Percentiles rank a stretch among this genome's conserved stretches.
Evolutionary conservation across 2,888 invertebrate genomes (phyloP).

Genomic region (Agrochola lota): DNA sequence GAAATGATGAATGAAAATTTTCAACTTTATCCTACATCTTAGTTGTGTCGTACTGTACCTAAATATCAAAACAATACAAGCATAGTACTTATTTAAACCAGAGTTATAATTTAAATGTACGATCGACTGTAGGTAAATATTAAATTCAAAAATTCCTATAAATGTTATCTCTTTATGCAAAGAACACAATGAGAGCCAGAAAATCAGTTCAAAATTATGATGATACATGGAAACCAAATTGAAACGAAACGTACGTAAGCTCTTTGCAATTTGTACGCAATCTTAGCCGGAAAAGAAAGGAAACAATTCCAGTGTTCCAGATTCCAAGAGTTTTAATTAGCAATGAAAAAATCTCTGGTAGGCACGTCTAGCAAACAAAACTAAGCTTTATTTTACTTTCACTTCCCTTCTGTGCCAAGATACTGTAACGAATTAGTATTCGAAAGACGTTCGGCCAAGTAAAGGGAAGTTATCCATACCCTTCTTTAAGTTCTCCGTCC

Average conservation of each 20-base stretch:
- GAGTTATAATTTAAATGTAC: not conserved
- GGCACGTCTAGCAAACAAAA: slow-evolving; percentile 68
- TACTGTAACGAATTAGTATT: slow-evolving; percentile 78
- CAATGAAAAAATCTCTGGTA: slow-evolving; percentile 72
- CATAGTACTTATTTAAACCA: not conserved
- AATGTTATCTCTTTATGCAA: not conserved
- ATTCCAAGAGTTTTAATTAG: slow-evolving; percentile 75
- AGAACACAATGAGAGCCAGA: not conserved
- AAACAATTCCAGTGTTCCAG: slow-evolving; percentile 68
- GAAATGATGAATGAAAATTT: too few relatives aligned
- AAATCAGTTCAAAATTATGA: slow-evolving; percentile 13
- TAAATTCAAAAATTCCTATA: not conserved
- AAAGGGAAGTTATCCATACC: slow-evolving; percentile 71
- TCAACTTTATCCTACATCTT: too few relatives aligned
- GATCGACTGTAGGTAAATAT: not conserved
- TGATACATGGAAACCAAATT: slow-evolving; percentile 26
- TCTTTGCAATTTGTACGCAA: slow-evolving; percentile 50
- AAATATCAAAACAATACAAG: not conserved
- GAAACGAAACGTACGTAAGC: slow-evolving; percentile 22
- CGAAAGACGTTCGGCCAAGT: slow-evolving; percentile 65
- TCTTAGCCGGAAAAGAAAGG: slow-evolving; percentile 41
- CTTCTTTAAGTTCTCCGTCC: slow-evolving; percentile 67
- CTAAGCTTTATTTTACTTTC: slow-evolving; percentile 71
- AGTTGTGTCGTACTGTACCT: not conserved
- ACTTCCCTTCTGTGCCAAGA: slow-evolving; percentile 64